phyloP scores from a whole-genome alignment of 2,113 vertebrate species.

The Alligator mississippiensis region DNA sequence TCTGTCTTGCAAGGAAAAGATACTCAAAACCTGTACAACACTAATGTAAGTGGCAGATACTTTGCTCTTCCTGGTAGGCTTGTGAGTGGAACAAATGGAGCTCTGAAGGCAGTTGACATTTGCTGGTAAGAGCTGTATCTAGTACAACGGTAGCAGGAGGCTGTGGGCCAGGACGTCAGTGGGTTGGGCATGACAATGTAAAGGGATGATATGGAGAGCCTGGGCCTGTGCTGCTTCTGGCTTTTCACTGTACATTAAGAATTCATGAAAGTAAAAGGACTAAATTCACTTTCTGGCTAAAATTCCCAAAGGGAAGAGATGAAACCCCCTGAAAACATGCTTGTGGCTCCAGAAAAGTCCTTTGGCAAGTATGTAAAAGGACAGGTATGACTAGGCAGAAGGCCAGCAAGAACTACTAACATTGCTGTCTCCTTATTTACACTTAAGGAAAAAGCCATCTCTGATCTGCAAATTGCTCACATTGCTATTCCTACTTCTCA shows the following conservation, averaged over 20 bases:
- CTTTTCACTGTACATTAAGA: neutral
- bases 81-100: neutral
- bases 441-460: neutral
- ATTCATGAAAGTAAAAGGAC: neutral
- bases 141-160: neutral
- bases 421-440: neutral
- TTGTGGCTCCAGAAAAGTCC: neutral
- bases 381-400: neutral
- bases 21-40: neutral
- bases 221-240: neutral
- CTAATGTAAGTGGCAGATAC: neutral
- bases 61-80: neutral
- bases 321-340: neutral
- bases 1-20: neutral
- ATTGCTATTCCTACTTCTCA: neutral
- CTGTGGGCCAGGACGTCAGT: neutral
- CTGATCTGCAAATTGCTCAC: neutral
- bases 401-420: neutral
- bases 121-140: neutral
- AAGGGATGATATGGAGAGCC: neutral
- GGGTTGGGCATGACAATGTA: neutral
- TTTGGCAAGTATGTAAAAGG: neutral
- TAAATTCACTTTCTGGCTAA: neutral
- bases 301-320: neutral
- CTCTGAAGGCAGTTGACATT: neutral